Conservation (phyloP, 1,140 invertebrate species). For the Drosophila sturtevanti region DNA sequence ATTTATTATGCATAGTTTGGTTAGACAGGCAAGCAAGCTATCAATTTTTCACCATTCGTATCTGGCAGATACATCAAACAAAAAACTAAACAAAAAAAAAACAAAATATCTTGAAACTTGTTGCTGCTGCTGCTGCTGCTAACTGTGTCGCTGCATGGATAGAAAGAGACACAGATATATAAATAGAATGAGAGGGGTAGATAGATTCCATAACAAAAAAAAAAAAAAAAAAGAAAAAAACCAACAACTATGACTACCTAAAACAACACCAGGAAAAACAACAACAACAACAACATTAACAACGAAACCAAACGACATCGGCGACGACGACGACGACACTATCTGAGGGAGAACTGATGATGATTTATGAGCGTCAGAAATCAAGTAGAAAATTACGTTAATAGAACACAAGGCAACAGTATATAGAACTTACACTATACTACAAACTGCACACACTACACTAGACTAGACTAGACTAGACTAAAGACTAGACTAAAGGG, state of each 20-base stretch:
- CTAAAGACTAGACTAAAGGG: neutral
- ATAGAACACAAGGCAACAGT: conserved; percentile 61
- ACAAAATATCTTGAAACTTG: conserved; percentile 30
- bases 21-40: conserved; percentile 68
- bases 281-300: conserved; percentile 50
- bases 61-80: conserved; percentile 77
- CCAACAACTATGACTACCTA: conserved; percentile 68
- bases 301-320: neutral
- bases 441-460: conserved; percentile 23
- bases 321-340: conserved; percentile 50
- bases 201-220: conserved; percentile 25
- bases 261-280: conserved; percentile 38
- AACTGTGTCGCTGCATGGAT: conserved; percentile 73
- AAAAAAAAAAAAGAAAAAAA: conserved; percentile 39
- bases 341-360: conserved; percentile 75
- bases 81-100: conserved; percentile 37
- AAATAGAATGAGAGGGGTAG: neutral
- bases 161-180: conserved; percentile 25
- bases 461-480: conserved; percentile 9
- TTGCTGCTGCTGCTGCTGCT: conserved; percentile 53
- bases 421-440: neutral
- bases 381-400: conserved; percentile 81
- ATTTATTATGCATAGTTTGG: conserved; percentile 80
- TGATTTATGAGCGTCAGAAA: conserved; percentile 82
- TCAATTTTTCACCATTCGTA: conserved; percentile 73